phyloP scores from a whole-genome alignment of 1,140 invertebrate genomes.

The Neoseiulus cucumeris region DNA sequence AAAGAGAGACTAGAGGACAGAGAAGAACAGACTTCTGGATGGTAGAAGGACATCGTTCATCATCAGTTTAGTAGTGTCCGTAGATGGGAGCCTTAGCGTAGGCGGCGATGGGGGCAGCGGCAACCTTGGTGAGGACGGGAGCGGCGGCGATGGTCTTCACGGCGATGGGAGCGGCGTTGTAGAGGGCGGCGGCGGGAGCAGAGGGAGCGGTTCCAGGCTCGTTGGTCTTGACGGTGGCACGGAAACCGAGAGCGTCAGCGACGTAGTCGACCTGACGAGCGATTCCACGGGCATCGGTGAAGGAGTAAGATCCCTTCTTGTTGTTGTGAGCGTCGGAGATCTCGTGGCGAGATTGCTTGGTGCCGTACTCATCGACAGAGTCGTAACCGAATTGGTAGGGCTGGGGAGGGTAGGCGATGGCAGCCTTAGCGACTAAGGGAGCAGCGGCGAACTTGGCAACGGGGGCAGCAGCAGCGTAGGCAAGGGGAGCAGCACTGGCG shows the following conservation, averaged over 20 bases:
- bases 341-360: slow-evolving; percentile 10
- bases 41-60: too few relatives aligned
- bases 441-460: neutral
- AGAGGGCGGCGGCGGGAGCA: neutral
- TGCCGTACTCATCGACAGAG: slow-evolving; percentile 6
- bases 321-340: slow-evolving; percentile 6
- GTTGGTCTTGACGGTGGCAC: slow-evolving; percentile 4
- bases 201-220: slow-evolving; percentile 9
- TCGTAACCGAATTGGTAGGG: slow-evolving; percentile 6
- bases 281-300: neutral
- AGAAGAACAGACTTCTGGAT: too few relatives aligned
- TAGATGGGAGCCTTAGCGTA: neutral
- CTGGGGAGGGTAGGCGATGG: slow-evolving; percentile 6
- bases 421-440: neutral
- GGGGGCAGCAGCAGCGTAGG: slow-evolving; percentile 2
- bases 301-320: slow-evolving; percentile 8
- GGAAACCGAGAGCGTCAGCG: slow-evolving; percentile 2
- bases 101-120: neutral
- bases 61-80: neutral
- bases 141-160: neutral
- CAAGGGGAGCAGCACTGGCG: neutral
- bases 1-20: too few relatives aligned
- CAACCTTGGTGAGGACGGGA: neutral
- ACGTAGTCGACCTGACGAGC: slow-evolving; percentile 10
- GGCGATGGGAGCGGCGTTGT: neutral